A percentile compares a stretch with the other conserved stretches of the same genome.
Conservation (phyloP, 2,797 vertebrate genomes). For the Scarus forsteni region DNA sequence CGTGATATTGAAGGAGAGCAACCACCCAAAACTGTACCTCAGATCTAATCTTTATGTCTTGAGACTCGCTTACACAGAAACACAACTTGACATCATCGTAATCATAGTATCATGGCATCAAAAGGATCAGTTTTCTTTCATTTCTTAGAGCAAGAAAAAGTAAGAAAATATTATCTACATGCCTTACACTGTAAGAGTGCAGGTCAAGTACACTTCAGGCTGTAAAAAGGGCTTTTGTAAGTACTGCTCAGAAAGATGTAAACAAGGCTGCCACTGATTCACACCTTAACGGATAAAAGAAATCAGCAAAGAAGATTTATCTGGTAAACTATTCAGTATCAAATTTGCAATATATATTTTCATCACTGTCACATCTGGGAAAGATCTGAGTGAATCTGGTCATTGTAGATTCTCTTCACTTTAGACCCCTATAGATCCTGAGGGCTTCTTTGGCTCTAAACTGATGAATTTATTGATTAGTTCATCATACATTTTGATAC, state of each 20-base stretch:
- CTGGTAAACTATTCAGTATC: too few species aligned
- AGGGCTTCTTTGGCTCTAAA: too few species aligned
- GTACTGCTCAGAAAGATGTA: slow-evolving; percentile 53
- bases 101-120: slow-evolving; percentile 24
- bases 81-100: neutral
- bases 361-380: too few species aligned
- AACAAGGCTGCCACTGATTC: slow-evolving; percentile 64
- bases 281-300: slow-evolving; percentile 46
- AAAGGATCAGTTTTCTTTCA: slow-evolving; percentile 9
- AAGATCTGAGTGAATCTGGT: too few species aligned
- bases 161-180: slow-evolving; percentile 1
- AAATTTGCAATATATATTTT: too few species aligned
- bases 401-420: too few species aligned
- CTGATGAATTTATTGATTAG: too few species aligned
- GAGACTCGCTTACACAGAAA: slow-evolving; percentile 22
- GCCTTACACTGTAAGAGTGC: slow-evolving; percentile 52
- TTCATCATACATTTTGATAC: too few species aligned
- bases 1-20: slow-evolving; percentile 16
- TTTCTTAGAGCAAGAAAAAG: neutral
- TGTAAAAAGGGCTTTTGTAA: slow-evolving; percentile 48
- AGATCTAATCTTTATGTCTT: slow-evolving; percentile 46
- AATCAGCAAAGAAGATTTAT: too few species aligned
- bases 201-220: slow-evolving; percentile 59
- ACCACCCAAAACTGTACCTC: slow-evolving; percentile 28
- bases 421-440: too few species aligned